These are phyloP conservation scores for Phoxinus dragarum DNA, from an alignment of 2,797 vertebrate species.

Conservation along the genomic window DNA sequence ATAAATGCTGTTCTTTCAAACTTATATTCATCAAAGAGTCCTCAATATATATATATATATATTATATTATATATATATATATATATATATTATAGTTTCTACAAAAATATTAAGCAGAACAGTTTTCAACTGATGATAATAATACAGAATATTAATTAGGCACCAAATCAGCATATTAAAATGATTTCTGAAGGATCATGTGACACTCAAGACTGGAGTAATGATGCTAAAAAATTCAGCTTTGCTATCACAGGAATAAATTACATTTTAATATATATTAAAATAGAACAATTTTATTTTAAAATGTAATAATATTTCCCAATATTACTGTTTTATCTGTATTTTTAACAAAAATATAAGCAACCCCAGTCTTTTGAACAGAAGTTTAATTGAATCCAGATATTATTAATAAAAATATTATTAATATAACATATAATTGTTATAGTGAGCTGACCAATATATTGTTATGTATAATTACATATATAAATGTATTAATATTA, in stretches of 20 bases:
- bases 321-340: neutral
- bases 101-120: neutral
- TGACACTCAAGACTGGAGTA: neutral
- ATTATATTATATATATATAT: neutral
- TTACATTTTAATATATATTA: neutral
- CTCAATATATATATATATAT: too few species aligned
- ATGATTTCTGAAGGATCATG: neutral
- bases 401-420: neutral
- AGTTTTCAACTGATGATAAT: neutral
- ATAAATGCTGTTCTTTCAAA: neutral
- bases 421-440: neutral
- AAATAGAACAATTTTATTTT: neutral
- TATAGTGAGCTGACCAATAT: neutral
- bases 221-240: neutral
- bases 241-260: neutral
- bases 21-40: neutral
- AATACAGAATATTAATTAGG: neutral
- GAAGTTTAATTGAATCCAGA: neutral
- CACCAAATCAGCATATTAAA: neutral
- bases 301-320: neutral
- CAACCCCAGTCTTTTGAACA: neutral
- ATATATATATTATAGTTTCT: neutral
- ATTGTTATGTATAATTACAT: neutral
- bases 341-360: neutral
- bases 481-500: neutral